These are phyloP conservation scores for Himalopsyche phryganea DNA, from an alignment of 1,140 invertebrate species.

Conservation along the genomic window DNA sequence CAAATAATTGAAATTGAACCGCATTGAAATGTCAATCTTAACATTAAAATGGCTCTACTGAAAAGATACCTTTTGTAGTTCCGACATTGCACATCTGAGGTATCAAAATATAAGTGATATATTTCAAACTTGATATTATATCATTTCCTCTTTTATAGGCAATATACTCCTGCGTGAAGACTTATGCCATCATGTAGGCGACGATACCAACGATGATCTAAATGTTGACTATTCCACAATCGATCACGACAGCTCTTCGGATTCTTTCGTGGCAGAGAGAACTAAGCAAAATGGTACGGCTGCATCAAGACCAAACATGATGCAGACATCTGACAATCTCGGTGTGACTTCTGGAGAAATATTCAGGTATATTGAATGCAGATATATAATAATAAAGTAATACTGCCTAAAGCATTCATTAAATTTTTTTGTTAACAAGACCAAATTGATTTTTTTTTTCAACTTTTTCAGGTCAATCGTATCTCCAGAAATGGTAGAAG, in stretches of 20 bases:
- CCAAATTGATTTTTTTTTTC: too few species aligned
- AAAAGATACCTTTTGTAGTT: too few species aligned
- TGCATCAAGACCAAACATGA: background rate
- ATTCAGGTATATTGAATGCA: slow-evolving; percentile 2
- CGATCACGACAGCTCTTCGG: slow-evolving; percentile 26
- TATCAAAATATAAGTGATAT: too few species aligned
- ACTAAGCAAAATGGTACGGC: background rate
- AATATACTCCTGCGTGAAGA: slow-evolving; percentile 30
- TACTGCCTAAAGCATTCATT: too few species aligned
- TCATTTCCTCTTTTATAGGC: slow-evolving; percentile 17
- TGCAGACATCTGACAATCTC: background rate
- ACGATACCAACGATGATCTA: slow-evolving; percentile 37
- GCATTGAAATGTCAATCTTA: too few species aligned
- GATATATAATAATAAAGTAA: too few species aligned
- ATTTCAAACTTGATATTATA: too few species aligned
- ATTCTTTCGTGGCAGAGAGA: slow-evolving; percentile 11
- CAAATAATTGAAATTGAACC: too few species aligned
- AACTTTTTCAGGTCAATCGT: background rate
- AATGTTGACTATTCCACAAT: slow-evolving; percentile 30
- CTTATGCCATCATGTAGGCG: slow-evolving; percentile 22
- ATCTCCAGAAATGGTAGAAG: background rate
- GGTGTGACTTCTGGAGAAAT: background rate
- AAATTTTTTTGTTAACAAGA: too few species aligned
- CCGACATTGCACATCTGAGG: too few species aligned
- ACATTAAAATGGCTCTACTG: too few species aligned